These are phyloP conservation scores for Equus quagga DNA, from an alignment of 2,113 vertebrate species.

Conservation along the genomic window DNA sequence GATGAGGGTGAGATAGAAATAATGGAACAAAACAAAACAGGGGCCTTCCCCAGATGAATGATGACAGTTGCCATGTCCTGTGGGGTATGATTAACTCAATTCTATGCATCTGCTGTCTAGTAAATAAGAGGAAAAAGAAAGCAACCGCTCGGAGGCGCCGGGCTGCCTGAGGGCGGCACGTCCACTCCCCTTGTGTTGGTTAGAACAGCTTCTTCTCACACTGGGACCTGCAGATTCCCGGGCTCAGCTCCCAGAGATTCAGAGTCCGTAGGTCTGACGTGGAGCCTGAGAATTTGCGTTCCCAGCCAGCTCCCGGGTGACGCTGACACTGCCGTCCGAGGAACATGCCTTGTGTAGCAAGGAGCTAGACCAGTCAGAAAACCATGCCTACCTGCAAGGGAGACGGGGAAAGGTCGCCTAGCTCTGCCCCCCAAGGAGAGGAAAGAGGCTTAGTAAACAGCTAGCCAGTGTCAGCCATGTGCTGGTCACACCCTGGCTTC, in stretches of 20 bases:
- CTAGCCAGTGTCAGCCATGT: not conserved
- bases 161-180: too few species aligned
- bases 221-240: not conserved
- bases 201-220: not conserved
- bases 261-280: not conserved
- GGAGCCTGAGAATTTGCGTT: not conserved
- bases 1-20: not conserved
- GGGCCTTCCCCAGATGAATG: not conserved
- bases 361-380: not conserved
- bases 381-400: not conserved
- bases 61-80: not conserved
- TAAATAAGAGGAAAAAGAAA: not conserved
- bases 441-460: not conserved
- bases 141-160: not conserved
- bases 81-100: not conserved
- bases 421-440: not conserved
- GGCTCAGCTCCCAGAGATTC: not conserved
- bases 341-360: not conserved
- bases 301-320: not conserved
- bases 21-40: not conserved
- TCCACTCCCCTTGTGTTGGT: too few species aligned
- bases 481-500: not conserved
- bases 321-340: not conserved
- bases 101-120: not conserved
- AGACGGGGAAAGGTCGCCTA: not conserved